A percentile compares a stretch with the other conserved stretches of the same genome.
These are phyloP conservation scores for Chouioia cunea DNA, from an alignment of 2,888 invertebrate genomes.

Conservation along the genomic window DNA sequence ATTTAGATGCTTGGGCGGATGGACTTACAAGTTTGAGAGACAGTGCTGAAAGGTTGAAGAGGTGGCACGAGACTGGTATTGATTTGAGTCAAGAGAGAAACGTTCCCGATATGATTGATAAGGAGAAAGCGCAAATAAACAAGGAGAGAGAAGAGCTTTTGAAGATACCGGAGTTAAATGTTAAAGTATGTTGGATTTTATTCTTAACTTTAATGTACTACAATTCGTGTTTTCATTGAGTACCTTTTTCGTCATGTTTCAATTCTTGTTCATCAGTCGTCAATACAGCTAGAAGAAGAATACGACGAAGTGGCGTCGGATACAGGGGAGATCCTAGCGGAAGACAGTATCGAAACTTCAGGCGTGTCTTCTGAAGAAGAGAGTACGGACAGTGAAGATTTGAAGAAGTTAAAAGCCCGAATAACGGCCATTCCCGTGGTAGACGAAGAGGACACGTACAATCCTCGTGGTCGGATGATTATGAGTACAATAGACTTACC, in stretches of 20 bases:
- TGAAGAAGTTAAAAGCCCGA: slow-evolving; percentile 60
- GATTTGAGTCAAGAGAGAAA: slow-evolving; percentile 49
- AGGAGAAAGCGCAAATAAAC: slow-evolving; percentile 32
- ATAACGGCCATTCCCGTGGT: slow-evolving; percentile 60
- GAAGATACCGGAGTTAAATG: slow-evolving; percentile 15
- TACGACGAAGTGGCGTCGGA: slow-evolving; percentile 44
- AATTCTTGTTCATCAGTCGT: slow-evolving; percentile 10
- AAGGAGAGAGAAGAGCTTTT: slow-evolving; percentile 44
- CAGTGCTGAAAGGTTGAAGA: slow-evolving; percentile 52
- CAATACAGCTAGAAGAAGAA: slow-evolving; percentile 30
- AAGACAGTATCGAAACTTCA: slow-evolving; percentile 57
- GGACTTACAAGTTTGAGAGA: slow-evolving; percentile 12
- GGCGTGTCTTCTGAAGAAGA: slow-evolving; percentile 57
- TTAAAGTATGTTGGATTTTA: slow-evolving; percentile 19
- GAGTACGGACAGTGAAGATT: slow-evolving; percentile 59
- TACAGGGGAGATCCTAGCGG: slow-evolving; percentile 48
- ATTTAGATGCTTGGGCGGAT: slow-evolving; percentile 45
- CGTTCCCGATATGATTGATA: slow-evolving; percentile 45
- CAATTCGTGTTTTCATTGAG: no score
- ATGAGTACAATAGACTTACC: slow-evolving; percentile 50
- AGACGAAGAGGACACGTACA: slow-evolving; percentile 64
- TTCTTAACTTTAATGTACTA: no score
- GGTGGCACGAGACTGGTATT: slow-evolving; percentile 56
- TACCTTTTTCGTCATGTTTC: neutral
- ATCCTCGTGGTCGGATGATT: slow-evolving; percentile 59